A percentile compares a stretch with the other conserved stretches of the same genome.
These are phyloP conservation scores for Platycercus adscitus DNA, from an alignment of 2,113 vertebrate genomes.

Conservation along the genomic window DNA sequence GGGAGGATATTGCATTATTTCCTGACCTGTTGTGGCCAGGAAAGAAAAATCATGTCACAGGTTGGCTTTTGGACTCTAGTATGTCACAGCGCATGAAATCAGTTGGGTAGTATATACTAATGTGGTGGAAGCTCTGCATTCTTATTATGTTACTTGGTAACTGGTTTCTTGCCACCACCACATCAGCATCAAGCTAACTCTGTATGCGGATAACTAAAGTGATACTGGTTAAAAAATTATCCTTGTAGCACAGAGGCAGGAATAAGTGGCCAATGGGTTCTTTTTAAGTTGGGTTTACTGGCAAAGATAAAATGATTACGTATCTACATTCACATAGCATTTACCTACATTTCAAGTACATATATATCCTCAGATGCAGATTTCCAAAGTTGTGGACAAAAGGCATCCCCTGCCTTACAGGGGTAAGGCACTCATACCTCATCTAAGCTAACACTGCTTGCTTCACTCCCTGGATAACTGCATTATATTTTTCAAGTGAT, in stretches of 20 bases:
- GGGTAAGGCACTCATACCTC: neutral
- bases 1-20: slow-evolving; percentile 51
- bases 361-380: neutral
- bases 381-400: neutral
- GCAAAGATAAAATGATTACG: neutral
- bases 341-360: neutral
- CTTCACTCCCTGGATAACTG: neutral
- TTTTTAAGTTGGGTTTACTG: neutral
- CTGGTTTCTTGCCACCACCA: neutral
- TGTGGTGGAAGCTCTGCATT: neutral
- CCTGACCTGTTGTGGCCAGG: slow-evolving; percentile 13
- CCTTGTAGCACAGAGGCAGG: neutral
- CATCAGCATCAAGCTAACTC: neutral
- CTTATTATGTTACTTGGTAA: neutral
- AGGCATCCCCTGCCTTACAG: neutral
- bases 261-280: neutral
- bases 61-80: neutral
- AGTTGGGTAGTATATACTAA: neutral
- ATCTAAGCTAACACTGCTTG: neutral
- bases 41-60: neutral
- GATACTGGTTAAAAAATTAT: neutral
- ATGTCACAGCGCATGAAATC: neutral
- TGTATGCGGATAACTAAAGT: neutral
- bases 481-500: neutral
- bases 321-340: neutral